Evolutionary conservation across 2,888 invertebrate genomes (phyloP).

Genomic region (Cephus nigrinus): DNA sequence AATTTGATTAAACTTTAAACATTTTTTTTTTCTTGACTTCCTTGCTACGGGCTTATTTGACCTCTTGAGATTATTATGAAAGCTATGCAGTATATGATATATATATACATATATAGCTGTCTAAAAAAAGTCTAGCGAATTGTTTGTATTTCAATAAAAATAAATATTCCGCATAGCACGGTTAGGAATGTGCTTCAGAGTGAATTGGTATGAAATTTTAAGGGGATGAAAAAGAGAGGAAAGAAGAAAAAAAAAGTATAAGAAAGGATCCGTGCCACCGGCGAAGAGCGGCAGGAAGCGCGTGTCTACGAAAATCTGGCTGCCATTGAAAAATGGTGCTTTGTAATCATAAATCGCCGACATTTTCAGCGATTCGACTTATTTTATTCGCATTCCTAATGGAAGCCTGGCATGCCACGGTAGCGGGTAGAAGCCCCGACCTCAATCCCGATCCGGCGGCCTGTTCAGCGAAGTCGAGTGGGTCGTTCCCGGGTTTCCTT

Average conservation of each 20-base stretch:
- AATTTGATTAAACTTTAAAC: not conserved
- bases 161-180: not conserved
- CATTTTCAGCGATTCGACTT: conserved; percentile 44
- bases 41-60: not conserved
- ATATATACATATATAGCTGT: not conserved
- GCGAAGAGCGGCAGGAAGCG: not conserved
- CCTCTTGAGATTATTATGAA: not conserved
- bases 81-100: not conserved
- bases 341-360: conserved; percentile 36
- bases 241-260: not conserved
- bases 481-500: conserved; percentile 2
- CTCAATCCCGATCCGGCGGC: conserved; percentile 49
- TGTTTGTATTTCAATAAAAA: not conserved
- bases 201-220: not conserved
- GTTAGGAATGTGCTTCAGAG: not conserved
- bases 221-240: not conserved
- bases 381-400: conserved; percentile 56
- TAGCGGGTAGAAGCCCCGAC: conserved; percentile 40
- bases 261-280: not conserved
- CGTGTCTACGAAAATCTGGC: conserved; percentile 27
- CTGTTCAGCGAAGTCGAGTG: not conserved
- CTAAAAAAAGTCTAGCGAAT: not conserved
- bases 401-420: conserved; percentile 43
- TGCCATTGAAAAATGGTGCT: conserved; percentile 29
- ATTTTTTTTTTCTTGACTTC: not conserved